Conservation (phyloP, 2,888 invertebrate genomes). For the Artemia sp. region DNA sequence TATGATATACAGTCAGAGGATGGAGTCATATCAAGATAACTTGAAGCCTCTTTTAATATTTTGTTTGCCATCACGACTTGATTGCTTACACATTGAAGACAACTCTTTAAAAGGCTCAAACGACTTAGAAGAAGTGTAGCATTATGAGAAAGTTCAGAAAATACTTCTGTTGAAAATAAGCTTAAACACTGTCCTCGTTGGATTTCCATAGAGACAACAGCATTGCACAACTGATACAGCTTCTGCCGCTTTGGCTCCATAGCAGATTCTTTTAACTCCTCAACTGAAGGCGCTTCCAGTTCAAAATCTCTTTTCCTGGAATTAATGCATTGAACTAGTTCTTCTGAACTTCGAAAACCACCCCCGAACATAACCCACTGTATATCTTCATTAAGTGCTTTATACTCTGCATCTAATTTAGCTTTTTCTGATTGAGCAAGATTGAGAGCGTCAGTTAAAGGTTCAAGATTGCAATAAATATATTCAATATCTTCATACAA, state of each 20-base stretch:
- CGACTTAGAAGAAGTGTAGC: background rate
- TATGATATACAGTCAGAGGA: background rate
- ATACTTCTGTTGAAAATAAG: background rate
- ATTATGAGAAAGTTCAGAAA: background rate
- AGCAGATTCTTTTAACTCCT: slow-evolving; percentile 5
- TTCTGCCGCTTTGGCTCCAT: background rate
- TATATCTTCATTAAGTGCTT: background rate
- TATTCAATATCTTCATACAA: background rate
- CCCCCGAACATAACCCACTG: background rate
- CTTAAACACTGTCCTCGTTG: background rate
- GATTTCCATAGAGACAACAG: background rate
- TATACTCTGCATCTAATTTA: background rate
- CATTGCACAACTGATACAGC: background rate
- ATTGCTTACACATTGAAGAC: background rate
- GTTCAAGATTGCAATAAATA: background rate
- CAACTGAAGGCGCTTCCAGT: background rate
- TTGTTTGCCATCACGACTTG: background rate
- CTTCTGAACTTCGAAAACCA: background rate
- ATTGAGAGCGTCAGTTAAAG: background rate
- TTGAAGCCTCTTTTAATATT: background rate
- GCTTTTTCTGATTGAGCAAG: background rate
- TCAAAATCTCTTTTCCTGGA: background rate
- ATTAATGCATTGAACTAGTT: background rate
- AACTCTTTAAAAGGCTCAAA: background rate
- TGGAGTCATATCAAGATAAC: background rate